phyloP scores from a whole-genome alignment of 2,888 invertebrate species.

The Sinodicranocentrus sp. region DNA sequence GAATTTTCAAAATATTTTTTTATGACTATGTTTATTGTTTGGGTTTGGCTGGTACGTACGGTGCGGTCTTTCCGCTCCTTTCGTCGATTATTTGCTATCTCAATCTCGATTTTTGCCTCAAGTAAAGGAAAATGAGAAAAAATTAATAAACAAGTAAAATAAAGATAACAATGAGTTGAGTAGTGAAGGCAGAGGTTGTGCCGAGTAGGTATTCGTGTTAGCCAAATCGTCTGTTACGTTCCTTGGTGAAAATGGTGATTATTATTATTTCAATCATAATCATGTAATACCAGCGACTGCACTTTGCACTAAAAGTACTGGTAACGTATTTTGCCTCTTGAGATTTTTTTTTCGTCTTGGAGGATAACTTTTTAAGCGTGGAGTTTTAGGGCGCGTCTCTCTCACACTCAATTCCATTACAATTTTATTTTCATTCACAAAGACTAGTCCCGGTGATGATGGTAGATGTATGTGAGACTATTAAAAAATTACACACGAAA shows the following conservation, averaged over 20 bases:
- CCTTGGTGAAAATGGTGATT: constrained; percentile 1
- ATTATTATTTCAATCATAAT: not conserved
- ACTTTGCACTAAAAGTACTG: not conserved
- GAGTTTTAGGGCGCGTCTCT: constrained; percentile 41
- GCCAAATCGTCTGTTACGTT: too few species aligned
- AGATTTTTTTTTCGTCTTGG: not conserved
- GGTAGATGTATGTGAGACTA: constrained; percentile 4
- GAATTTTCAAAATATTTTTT: not conserved
- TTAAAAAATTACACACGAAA: not conserved
- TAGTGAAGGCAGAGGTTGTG: not conserved
- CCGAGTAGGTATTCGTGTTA: not conserved
- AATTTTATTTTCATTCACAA: constrained; percentile 34
- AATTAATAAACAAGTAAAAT: not conserved
- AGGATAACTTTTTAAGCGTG: constrained; percentile 27
- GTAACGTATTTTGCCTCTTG: not conserved
- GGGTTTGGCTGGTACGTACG: constrained; percentile 57
- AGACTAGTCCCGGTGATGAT: not conserved
- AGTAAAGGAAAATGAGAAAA: constrained; percentile 3
- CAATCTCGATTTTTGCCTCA: not conserved
- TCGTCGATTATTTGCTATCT: constrained; percentile 14
- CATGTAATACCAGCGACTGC: constrained; percentile 2
- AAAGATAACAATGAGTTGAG: not conserved
- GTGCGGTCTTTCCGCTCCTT: constrained; percentile 6
- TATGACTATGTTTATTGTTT: constrained; percentile 2
- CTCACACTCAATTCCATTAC: constrained; percentile 44